Evolutionary conservation across 2,888 invertebrate genomes (phyloP).

Genomic region (Terebella lapidaria): DNA sequence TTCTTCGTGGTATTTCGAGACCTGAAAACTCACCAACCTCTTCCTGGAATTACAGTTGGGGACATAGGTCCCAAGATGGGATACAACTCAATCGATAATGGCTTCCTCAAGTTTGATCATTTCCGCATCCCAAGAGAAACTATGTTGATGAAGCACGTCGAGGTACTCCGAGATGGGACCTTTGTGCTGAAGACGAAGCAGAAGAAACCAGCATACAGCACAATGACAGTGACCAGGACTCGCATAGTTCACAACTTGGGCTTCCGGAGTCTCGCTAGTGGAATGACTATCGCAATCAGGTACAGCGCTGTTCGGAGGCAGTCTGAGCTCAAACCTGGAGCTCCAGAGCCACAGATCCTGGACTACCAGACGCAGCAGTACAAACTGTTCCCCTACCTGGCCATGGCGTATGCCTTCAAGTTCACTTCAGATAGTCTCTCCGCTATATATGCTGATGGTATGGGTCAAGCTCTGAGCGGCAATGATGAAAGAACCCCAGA

Average conservation of each 20-base stretch:
- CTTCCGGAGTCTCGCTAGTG: slow-evolving; percentile 18
- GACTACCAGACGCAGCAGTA: not conserved
- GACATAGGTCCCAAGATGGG: slow-evolving; percentile 93
- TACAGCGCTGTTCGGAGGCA: slow-evolving; percentile 87
- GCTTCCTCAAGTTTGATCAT: slow-evolving; percentile 81
- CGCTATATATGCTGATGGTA: too few relatives aligned
- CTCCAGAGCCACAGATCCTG: not conserved
- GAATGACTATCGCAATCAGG: slow-evolving; percentile 68
- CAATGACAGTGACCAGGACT: slow-evolving; percentile 7
- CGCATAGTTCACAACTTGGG: not conserved
- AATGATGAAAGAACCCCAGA: too few relatives aligned
- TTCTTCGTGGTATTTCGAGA: slow-evolving; percentile 89
- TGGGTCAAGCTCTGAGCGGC: too few relatives aligned
- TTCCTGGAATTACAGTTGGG: slow-evolving; percentile 77
- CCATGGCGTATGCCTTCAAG: too few relatives aligned
- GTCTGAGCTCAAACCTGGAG: slow-evolving; percentile 62
- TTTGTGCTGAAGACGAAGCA: slow-evolving; percentile 26
- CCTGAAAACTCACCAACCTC: slow-evolving; percentile 78
- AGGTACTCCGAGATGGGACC: slow-evolving; percentile 38
- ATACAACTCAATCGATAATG: slow-evolving; percentile 88
- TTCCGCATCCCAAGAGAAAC: slow-evolving; percentile 69
- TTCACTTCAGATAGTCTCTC: too few relatives aligned
- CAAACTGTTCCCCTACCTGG: not conserved
- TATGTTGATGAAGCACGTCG: slow-evolving; percentile 21
- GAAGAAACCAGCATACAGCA: slow-evolving; percentile 1